These are phyloP conservation scores for Allobates femoralis DNA, from an alignment of 2,797 vertebrate genomes.

Conservation along the genomic window DNA sequence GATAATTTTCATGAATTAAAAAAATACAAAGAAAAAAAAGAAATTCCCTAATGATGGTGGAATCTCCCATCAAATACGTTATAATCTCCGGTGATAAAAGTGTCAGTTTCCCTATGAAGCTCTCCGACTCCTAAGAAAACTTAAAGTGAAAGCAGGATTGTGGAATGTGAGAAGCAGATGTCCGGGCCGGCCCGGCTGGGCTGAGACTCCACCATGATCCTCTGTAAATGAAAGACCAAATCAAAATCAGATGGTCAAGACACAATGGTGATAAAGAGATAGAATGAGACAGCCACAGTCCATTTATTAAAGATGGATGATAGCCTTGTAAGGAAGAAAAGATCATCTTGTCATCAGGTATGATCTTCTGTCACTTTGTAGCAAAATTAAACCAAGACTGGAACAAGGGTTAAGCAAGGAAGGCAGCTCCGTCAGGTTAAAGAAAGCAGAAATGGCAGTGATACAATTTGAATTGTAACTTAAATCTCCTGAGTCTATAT, in stretches of 20 bases:
- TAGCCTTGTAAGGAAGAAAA: not conserved
- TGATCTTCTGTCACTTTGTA: not conserved
- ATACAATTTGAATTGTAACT: not conserved
- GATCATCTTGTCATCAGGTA: slow-evolving; percentile 43
- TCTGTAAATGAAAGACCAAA: slow-evolving; percentile 43
- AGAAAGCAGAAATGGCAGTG: not conserved
- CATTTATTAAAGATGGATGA: slow-evolving; percentile 42
- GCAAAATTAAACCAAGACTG: not conserved
- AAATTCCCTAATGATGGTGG: slow-evolving; percentile 22
- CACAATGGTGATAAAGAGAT: not conserved
- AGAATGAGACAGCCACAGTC: not conserved
- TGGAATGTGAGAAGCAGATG: slow-evolving; percentile 29
- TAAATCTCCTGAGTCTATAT: not conserved
- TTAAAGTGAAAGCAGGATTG: slow-evolving; percentile 20
- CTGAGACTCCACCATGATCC: not conserved
- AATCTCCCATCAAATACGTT: slow-evolving; percentile 35
- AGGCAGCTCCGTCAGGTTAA: not conserved
- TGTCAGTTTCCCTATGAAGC: slow-evolving; percentile 37
- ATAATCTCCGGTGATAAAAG: not conserved
- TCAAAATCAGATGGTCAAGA: slow-evolving; percentile 43
- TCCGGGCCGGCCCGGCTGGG: not conserved
- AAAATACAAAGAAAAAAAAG: slow-evolving; percentile 32
- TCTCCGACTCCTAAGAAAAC: not conserved
- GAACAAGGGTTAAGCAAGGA: not conserved
- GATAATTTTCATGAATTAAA: slow-evolving; percentile 10